These are phyloP conservation scores for Tetragnatha montana DNA, from an alignment of 2,888 invertebrate species.

Conservation along the genomic window DNA sequence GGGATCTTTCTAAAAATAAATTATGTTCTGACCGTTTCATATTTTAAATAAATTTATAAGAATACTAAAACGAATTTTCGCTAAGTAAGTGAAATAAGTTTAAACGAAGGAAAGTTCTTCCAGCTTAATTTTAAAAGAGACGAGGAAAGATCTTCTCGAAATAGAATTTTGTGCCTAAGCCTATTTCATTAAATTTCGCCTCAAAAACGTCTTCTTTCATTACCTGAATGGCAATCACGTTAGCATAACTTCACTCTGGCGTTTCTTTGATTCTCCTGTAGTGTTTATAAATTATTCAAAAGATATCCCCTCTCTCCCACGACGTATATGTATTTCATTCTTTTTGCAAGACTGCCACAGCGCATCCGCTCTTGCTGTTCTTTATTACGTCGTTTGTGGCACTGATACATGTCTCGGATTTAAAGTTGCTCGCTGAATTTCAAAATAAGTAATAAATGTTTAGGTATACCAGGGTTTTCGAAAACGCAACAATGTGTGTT, in stretches of 20 bases:
- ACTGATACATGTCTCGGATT: slow-evolving; percentile 11
- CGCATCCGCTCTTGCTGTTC: background rate
- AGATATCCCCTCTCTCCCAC: background rate
- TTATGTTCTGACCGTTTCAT: too few relatives aligned
- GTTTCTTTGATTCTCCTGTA: background rate
- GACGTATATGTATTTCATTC: background rate
- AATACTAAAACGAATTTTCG: too few relatives aligned
- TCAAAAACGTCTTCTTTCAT: background rate
- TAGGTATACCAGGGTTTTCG: background rate
- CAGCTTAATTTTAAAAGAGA: too few relatives aligned
- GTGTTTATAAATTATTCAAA: slow-evolving; percentile 28
- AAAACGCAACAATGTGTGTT: background rate
- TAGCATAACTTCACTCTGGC: background rate
- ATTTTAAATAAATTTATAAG: too few relatives aligned
- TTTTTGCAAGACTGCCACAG: background rate
- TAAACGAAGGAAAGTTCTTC: too few relatives aligned
- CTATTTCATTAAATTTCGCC: background rate
- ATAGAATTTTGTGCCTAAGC: background rate
- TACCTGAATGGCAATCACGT: background rate
- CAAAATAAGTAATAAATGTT: slow-evolving; percentile 6
- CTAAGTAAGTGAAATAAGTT: too few relatives aligned
- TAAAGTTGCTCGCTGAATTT: slow-evolving; percentile 6
- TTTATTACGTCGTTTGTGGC: background rate
- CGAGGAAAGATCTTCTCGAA: background rate
- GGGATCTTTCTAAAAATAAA: too few relatives aligned